Base-by-base conservation (phyloP, 2,888 invertebrate species). In the Phymatocera aterrima region DNA sequence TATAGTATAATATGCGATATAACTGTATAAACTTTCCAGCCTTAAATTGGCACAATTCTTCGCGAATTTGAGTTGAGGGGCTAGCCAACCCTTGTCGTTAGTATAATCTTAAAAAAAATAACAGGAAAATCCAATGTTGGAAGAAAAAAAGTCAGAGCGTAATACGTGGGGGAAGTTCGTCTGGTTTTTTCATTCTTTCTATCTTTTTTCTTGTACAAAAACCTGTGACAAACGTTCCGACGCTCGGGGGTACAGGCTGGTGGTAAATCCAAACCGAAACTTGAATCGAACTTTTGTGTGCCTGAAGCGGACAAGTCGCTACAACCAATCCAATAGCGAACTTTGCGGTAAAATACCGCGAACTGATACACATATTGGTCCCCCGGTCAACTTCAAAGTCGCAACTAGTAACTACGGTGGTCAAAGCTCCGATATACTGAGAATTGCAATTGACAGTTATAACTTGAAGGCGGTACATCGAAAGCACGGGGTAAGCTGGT, bases 61-160 rank as follows among this genome's bases (percentile, higher is more conserved):
- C 34, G 72, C 18, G 34, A 51, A 72, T 72, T 51, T 18, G 6
- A 34, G 31, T 15, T n/a, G 48, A 72, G 72, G 34, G 34, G 51
- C n/a, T 72, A 34, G 21, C 51, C 8, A 18, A 51, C 51, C 72
- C 51, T 72, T 72, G 72, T 72, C 72, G 48, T 72, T 72, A 51
- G 72, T 72, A 72, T 72, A 72, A 72, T 72, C 72, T 51, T 48
- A 51, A 51, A 31, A n/a, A 72, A 72, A 72, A 72, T 72, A 72
- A 72, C 43, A 64, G 37, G 24, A 21, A 37, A 64, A 18, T 37
- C 37, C 64, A 18, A 12, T 10, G 64, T 57, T 57, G 57, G 28
- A 21, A 37, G 57, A 57, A 51, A 51, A 18, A 51, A 18, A 5
- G 15, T 51, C 51, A 3, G 57, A 28, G 8, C 8, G 15, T 15